A percentile compares a stretch with the other conserved stretches of the same genome.
Conservation (phyloP, 2,113 vertebrate species). For the Sisor rabdophorus region DNA sequence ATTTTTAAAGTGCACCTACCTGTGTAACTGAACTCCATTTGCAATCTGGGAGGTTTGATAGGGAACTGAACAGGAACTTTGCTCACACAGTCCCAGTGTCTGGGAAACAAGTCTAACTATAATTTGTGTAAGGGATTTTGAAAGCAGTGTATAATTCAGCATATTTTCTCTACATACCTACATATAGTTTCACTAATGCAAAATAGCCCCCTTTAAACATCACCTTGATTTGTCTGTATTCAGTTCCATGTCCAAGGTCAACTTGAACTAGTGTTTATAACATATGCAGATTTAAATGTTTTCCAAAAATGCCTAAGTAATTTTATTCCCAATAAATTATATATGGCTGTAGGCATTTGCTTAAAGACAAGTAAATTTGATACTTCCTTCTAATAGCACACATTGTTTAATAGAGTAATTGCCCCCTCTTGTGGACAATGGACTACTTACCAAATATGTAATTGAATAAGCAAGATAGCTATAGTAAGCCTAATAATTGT, state of each 20-base stretch:
- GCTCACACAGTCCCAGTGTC: slow-evolving; percentile 53
- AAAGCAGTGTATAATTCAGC: background rate
- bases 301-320: background rate
- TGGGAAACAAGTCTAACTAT: slow-evolving; percentile 58
- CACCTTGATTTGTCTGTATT: background rate
- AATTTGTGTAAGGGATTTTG: background rate
- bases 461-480: background rate
- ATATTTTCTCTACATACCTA: background rate
- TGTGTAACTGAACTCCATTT: slow-evolving; percentile 50
- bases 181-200: background rate
- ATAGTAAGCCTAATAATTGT: background rate
- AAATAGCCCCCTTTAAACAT: background rate
- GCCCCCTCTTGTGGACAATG: slow-evolving; percentile 1
- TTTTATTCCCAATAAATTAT: too few relatives aligned
- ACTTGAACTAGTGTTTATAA: background rate
- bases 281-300: background rate
- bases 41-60: slow-evolving; percentile 43
- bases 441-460: background rate
- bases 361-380: background rate
- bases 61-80: slow-evolving; percentile 55
- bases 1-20: slow-evolving; percentile 59
- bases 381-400: background rate
- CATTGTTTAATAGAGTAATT: background rate
- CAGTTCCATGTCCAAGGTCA: background rate
- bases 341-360: background rate